Evolutionary conservation across 2,888 invertebrate genomes (phyloP).

Genomic region (Cetonia aurata): DNA sequence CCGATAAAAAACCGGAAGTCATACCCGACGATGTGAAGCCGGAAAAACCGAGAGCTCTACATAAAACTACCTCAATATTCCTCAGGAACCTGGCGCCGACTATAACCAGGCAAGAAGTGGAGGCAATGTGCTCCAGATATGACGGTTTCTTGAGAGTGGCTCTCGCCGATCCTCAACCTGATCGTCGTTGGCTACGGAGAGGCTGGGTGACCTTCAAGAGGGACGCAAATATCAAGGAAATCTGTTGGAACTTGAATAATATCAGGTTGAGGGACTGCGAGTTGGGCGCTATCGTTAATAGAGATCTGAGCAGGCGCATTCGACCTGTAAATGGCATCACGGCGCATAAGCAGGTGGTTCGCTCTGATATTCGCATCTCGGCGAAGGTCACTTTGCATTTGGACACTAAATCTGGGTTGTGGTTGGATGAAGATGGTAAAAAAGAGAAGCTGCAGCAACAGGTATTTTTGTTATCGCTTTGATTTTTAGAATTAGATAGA

Average conservation of each 20-base stretch:
- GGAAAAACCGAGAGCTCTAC: constrained; percentile 79
- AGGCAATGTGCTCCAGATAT: constrained; percentile 69
- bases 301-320: constrained; percentile 94
- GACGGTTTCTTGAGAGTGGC: constrained; percentile 96
- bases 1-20: constrained; percentile 66
- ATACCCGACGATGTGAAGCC: constrained; percentile 66
- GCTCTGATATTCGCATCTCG: constrained; percentile 92
- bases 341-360: constrained; percentile 87
- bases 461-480: constrained; percentile 51
- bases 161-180: constrained; percentile 96
- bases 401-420: constrained; percentile 86
- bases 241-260: constrained; percentile 98
- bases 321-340: constrained; percentile 93
- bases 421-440: constrained; percentile 72
- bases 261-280: constrained; percentile 93
- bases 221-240: constrained; percentile 98
- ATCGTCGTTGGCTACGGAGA: constrained; percentile 94
- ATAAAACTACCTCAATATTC: constrained; percentile 97
- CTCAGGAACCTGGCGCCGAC: constrained; percentile 95
- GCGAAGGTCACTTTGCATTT: constrained; percentile 93
- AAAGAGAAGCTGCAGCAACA: constrained; percentile 61
- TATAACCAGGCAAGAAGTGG: constrained; percentile 90
- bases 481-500: neutral
- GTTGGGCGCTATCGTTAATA: constrained; percentile 94
- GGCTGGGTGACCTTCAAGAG: constrained; percentile 99